Conservation (phyloP, 2,888 invertebrate genomes). For the Blastobasis adustella region DNA sequence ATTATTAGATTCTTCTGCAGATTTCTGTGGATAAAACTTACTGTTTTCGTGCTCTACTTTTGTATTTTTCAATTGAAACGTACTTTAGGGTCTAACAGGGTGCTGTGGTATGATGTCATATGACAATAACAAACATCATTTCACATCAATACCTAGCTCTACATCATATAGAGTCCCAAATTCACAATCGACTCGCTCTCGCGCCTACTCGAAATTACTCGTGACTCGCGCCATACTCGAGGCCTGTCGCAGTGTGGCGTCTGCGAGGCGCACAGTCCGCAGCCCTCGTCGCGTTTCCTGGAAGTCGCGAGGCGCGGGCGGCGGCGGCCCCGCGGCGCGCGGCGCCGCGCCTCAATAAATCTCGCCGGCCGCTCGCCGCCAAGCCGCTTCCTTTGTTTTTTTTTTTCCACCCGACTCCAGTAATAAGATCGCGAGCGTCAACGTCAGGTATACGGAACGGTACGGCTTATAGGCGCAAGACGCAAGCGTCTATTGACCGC, state of each 20-base stretch:
- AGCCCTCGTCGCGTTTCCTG: conserved; percentile 57
- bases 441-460: conserved; percentile 56
- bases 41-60: too few species aligned
- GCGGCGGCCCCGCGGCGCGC: conserved; percentile 51
- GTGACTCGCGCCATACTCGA: too few species aligned
- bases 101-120: not conserved
- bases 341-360: conserved; percentile 68
- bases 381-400: conserved; percentile 58
- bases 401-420: conserved; percentile 39
- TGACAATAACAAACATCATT: too few species aligned
- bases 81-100: too few species aligned
- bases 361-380: conserved; percentile 35
- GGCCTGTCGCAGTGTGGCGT: not conserved
- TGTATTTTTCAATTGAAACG: too few species aligned
- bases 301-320: conserved; percentile 39
- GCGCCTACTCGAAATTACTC: too few species aligned
- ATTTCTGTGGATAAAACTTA: too few species aligned
- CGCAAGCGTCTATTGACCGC: conserved; percentile 39
- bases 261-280: conserved; percentile 25
- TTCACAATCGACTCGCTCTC: too few species aligned
- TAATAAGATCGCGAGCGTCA: conserved; percentile 67
- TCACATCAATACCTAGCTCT: too few species aligned
- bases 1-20: too few species aligned
- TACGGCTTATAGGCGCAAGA: not conserved
- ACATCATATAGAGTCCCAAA: too few species aligned